These are phyloP conservation scores for Thalassophryne amazonica DNA, from an alignment of 2,797 vertebrate species.

Conservation along the genomic window DNA sequence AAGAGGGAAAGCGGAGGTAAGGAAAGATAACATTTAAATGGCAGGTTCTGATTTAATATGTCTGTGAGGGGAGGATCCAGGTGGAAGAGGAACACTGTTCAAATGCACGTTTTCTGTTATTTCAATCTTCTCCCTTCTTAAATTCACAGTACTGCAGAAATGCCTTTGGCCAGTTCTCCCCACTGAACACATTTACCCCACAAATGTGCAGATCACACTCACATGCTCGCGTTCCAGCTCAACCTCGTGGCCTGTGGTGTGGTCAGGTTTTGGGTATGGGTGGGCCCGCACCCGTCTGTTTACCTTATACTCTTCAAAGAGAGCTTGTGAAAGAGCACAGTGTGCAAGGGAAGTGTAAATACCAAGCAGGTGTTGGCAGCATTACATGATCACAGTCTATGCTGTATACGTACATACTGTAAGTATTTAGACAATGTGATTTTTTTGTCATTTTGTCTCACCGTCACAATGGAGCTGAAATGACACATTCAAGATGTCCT, in stretches of 20 bases:
- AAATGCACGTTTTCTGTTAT: no score
- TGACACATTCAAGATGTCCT: no score
- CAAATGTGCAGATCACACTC: slow-evolving; percentile 3
- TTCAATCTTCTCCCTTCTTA: not conserved
- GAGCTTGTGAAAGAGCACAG: slow-evolving; percentile 61
- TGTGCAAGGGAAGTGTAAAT: slow-evolving; percentile 69
- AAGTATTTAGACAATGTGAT: no score
- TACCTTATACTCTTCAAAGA: slow-evolving; percentile 69
- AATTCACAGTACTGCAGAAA: not conserved
- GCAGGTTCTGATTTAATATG: slow-evolving; percentile 54
- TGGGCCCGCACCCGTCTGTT: slow-evolving; percentile 58
- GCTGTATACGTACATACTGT: no score
- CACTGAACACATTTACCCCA: slow-evolving; percentile 1
- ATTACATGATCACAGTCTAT: slow-evolving; percentile 34
- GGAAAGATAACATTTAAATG: slow-evolving; percentile 31
- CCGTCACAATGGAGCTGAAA: no score
- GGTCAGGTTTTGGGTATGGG: slow-evolving; percentile 52
- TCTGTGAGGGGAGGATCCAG: slow-evolving; percentile 33
- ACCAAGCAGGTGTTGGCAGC: slow-evolving; percentile 63
- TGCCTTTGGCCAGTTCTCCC: not conserved
- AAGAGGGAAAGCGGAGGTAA: slow-evolving; percentile 41
- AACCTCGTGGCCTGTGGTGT: slow-evolving; percentile 47
- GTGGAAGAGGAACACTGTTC: slow-evolving; percentile 19
- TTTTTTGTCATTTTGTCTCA: no score
- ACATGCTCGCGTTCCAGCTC: slow-evolving; percentile 20